A percentile compares a stretch with the other conserved stretches of the same genome.
phyloP scores from a whole-genome alignment of 2,888 invertebrate species.

The Cancer borealis region DNA sequence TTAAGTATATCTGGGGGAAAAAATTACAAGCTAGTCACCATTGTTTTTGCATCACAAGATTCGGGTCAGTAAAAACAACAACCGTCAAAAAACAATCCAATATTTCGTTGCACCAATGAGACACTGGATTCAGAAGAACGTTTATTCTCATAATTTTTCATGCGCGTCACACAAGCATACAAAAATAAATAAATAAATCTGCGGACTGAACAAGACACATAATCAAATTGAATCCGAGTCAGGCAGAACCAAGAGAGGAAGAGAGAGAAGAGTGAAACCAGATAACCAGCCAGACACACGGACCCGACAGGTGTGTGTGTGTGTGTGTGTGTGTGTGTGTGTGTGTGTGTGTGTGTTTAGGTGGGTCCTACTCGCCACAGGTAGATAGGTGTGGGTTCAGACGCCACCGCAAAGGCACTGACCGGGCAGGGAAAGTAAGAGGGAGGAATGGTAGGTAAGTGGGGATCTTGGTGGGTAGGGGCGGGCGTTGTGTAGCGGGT shows the following conservation, averaged over 20 bases:
- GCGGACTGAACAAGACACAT: background rate
- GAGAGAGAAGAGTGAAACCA: background rate
- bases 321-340: no score
- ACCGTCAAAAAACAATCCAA: background rate
- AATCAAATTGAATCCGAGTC: background rate
- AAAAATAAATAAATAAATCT: background rate
- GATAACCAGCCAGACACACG: background rate
- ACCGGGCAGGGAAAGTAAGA: no score
- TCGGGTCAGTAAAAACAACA: background rate
- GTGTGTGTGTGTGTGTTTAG: no score
- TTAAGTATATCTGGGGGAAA: background rate
- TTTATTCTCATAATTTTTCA: background rate
- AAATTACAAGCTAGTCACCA: background rate
- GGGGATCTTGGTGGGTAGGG: no score
- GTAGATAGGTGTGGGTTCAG: no score
- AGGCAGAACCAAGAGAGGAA: background rate
- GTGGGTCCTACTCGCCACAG: no score
- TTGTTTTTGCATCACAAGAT: background rate
- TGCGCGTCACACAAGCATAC: background rate
- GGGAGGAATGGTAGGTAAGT: no score
- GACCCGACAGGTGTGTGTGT: no score
- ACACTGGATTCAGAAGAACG: background rate
- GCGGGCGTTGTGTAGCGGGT: no score
- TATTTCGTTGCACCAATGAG: background rate
- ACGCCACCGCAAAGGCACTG: no score